Evolutionary conservation across 2,797 vertebrate genomes (phyloP).

Genomic region (Hydrolagus colliei): DNA sequence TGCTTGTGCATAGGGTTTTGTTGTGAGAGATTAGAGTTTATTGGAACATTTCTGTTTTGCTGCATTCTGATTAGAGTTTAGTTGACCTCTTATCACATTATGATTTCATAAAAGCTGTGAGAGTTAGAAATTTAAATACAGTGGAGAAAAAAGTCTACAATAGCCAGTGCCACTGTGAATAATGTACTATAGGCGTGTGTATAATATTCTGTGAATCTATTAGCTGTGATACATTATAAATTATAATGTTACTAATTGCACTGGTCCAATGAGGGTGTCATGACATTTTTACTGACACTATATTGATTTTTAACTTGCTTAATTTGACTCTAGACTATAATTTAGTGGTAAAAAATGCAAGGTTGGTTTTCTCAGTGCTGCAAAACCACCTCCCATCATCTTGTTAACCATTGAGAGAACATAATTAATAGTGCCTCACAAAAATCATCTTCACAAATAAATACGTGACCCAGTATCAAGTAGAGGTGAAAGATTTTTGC

Average conservation of each 20-base stretch:
- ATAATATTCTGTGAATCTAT: not conserved
- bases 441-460: not conserved
- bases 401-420: too few species aligned
- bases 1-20: not conserved
- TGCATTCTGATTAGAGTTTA: too few species aligned
- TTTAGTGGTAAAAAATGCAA: not conserved
- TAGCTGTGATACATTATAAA: not conserved
- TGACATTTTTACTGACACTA: not conserved
- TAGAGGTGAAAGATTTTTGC: not conserved
- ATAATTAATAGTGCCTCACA: not conserved
- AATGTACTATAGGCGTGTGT: not conserved
- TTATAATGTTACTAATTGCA: not conserved
- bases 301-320: not conserved
- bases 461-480: not conserved
- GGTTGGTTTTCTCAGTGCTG: not conserved
- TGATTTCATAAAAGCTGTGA: not conserved
- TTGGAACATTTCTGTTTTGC: not conserved
- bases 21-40: not conserved
- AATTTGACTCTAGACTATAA: not conserved
- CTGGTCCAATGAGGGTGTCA: not conserved
- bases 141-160: not conserved
- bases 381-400: not conserved
- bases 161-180: not conserved
- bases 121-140: not conserved
- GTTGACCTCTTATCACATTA: not conserved